Conservation (phyloP, 2,113 vertebrate species). For the Melanostigma gelatinosum region DNA sequence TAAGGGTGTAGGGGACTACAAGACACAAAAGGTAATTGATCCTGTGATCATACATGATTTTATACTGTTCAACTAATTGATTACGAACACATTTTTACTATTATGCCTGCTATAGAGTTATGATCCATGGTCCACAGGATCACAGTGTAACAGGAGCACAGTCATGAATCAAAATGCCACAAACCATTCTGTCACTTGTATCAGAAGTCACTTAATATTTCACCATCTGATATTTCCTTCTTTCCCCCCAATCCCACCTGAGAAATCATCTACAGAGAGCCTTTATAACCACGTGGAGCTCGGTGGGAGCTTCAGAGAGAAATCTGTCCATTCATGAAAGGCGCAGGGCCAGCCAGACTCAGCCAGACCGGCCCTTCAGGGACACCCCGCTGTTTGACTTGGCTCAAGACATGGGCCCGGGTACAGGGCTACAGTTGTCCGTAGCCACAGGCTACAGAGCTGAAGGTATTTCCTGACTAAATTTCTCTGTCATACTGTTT, state of each 20-base stretch:
- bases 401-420: constrained; percentile 52
- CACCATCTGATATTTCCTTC: constrained; percentile 67
- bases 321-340: constrained; percentile 78
- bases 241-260: constrained; percentile 58
- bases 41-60: background rate
- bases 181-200: constrained; percentile 43
- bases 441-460: constrained; percentile 68
- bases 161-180: constrained; percentile 27
- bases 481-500: constrained; percentile 69
- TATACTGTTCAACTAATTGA: background rate
- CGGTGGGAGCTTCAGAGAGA: constrained; percentile 69
- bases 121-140: background rate
- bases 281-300: constrained; percentile 69
- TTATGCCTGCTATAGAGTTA: background rate
- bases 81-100: background rate
- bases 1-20: background rate
- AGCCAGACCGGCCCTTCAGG: constrained; percentile 68
- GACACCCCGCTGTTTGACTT: constrained; percentile 78
- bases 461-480: constrained; percentile 79
- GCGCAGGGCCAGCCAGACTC: constrained; percentile 51
- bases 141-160: background rate
- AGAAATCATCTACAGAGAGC: constrained; percentile 75
- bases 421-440: constrained; percentile 78
- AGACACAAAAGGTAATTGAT: constrained; percentile 5
- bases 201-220: constrained; percentile 69